phyloP scores from a whole-genome alignment of 2,113 vertebrate genomes.

The Microcebus griseorufus region DNA sequence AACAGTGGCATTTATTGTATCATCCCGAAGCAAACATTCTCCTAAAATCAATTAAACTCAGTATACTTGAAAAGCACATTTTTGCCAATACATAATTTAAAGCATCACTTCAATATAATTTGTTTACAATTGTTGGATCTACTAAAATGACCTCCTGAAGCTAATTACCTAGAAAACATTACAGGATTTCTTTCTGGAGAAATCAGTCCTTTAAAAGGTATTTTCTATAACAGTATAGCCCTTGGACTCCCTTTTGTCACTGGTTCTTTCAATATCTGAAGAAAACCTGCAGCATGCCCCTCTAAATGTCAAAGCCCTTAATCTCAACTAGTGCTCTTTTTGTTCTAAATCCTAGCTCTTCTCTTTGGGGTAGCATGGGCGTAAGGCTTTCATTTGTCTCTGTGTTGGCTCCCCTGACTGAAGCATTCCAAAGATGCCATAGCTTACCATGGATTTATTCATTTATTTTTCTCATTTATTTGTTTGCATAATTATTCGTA shows the following conservation, averaged over 20 bases:
- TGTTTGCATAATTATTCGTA: neutral
- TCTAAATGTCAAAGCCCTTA: slow-evolving; percentile 54
- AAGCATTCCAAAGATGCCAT: neutral
- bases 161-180: slow-evolving; percentile 27
- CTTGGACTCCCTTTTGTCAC: slow-evolving; percentile 19
- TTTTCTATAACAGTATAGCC: neutral
- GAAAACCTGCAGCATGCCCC: slow-evolving; percentile 34
- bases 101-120: slow-evolving; percentile 28
- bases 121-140: neutral
- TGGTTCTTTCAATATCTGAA: neutral
- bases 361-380: neutral
- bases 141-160: slow-evolving; percentile 40
- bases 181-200: slow-evolving; percentile 9
- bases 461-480: neutral
- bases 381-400: neutral
- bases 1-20: neutral
- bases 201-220: neutral
- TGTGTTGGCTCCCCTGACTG: neutral
- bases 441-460: neutral
- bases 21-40: neutral
- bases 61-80: neutral
- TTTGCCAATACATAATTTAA: slow-evolving; percentile 29
- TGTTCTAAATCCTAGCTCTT: neutral
- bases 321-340: slow-evolving; percentile 31
- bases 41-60: neutral